A percentile compares a stretch with the other conserved stretches of the same genome.
Evolutionary conservation across 1,140 invertebrate species (phyloP).

Genomic region (Capitella teleta): DNA sequence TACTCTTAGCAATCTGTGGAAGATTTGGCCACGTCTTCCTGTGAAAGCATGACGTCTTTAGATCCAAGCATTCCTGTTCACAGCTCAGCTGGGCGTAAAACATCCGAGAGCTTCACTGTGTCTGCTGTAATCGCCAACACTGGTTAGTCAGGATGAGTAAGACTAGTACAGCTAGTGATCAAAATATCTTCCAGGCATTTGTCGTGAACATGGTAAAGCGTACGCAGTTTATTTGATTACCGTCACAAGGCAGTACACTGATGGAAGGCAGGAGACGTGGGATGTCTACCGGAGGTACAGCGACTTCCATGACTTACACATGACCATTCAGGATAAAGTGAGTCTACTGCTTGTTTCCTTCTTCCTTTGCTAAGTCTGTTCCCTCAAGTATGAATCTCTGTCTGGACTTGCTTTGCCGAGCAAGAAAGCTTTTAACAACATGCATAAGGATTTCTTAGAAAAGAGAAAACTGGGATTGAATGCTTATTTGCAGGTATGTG

Average conservation of each 20-base stretch:
- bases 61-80: too few relatives aligned
- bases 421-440: slow-evolving; percentile 89
- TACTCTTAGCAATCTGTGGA: too few relatives aligned
- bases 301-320: slow-evolving; percentile 75
- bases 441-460: slow-evolving; percentile 74
- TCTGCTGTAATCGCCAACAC: too few relatives aligned
- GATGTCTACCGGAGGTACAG: slow-evolving; percentile 61
- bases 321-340: slow-evolving; percentile 50
- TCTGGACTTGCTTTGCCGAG: slow-evolving; percentile 71
- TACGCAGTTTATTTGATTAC: slow-evolving; percentile 83
- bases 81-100: too few relatives aligned
- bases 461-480: slow-evolving; percentile 74
- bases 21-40: too few relatives aligned
- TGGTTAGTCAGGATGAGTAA: too few relatives aligned
- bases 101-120: too few relatives aligned
- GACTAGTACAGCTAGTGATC: too few relatives aligned
- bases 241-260: slow-evolving; percentile 53
- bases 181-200: slow-evolving; percentile 54
- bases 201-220: slow-evolving; percentile 63
- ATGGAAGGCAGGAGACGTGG: slow-evolving; percentile 55
- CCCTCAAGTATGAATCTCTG: slow-evolving; percentile 60
- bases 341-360: neutral
- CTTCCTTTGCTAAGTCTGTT: neutral
- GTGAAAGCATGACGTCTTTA: too few relatives aligned
- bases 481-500: slow-evolving; percentile 57